These are phyloP conservation scores for Andrena trimmerana DNA, from an alignment of 2,888 invertebrate genomes.

Conservation along the genomic window DNA sequence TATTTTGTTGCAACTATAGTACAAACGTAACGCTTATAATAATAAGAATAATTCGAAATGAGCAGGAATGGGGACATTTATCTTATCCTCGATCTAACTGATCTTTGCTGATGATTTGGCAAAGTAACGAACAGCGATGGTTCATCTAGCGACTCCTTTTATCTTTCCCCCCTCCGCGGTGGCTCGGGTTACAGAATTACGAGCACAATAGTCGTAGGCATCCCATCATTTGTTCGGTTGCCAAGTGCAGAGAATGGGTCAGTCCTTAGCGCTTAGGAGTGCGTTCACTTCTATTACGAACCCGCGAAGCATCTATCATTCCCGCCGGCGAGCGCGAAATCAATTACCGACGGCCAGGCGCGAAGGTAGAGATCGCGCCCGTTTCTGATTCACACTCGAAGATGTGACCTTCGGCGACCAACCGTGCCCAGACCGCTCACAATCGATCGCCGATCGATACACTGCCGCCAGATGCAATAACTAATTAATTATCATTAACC, in stretches of 20 bases:
- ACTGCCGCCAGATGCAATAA: too few species aligned
- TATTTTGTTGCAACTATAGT: too few species aligned
- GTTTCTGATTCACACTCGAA: not conserved
- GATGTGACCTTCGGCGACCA: too few species aligned
- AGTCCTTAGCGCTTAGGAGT: conserved; percentile 47
- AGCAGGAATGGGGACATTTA: too few species aligned
- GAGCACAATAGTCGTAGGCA: conserved; percentile 60
- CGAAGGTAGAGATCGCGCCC: not conserved
- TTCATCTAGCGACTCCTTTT: conserved; percentile 50
- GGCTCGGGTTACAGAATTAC: conserved; percentile 68
- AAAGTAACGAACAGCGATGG: conserved; percentile 38
- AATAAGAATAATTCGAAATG: too few species aligned
- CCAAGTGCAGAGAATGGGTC: conserved; percentile 64
- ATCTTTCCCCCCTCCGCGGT: conserved; percentile 52
- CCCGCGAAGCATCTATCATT: conserved; percentile 47
- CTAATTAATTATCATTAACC: conserved; percentile 10
- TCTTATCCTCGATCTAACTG: not conserved
- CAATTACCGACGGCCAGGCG: conserved; percentile 36
- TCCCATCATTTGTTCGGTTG: conserved; percentile 68
- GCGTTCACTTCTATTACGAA: conserved; percentile 48
- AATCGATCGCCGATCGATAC: not conserved
- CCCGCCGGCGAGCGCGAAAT: conserved; percentile 48
- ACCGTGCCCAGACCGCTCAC: too few species aligned
- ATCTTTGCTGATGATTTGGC: conserved; percentile 15
- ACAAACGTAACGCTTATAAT: too few species aligned